A percentile compares a stretch with the other conserved stretches of the same genome.
Evolutionary conservation across 2,113 vertebrate genomes (phyloP).

Genomic region (Caranx melampygus): DNA sequence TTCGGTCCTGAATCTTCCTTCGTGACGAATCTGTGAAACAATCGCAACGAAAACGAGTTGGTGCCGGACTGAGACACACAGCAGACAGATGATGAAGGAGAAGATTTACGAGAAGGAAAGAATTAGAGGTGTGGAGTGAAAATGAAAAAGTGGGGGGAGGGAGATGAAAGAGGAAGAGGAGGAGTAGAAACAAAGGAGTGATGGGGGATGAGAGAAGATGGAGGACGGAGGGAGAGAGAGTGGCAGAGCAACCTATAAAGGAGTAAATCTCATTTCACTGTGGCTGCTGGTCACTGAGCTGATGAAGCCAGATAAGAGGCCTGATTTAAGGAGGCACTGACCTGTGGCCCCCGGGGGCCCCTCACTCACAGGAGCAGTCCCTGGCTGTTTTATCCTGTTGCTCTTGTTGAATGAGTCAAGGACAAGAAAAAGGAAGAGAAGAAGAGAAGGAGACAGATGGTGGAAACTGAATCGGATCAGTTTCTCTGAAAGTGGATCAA

Average conservation of each 20-base stretch:
- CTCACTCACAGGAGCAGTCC: constrained; percentile 30
- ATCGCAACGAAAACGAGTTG: no score
- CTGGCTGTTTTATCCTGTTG: constrained; percentile 9
- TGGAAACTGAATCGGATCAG: no score
- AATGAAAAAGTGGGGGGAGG: not conserved
- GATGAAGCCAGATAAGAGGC: constrained; percentile 50
- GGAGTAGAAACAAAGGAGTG: not conserved
- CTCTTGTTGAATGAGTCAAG: constrained; percentile 8
- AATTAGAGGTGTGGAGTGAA: not conserved
- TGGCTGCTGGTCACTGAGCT: constrained; percentile 42
- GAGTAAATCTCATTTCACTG: constrained; percentile 56
- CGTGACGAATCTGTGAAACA: no score
- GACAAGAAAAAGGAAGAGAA: not conserved
- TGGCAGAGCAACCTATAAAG: constrained; percentile 4
- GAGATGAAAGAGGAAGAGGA: not conserved
- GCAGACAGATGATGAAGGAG: not conserved
- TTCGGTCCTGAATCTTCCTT: no score
- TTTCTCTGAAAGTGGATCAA: no score
- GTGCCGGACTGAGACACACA: not conserved
- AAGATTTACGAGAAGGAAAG: not conserved
- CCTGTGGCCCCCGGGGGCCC: constrained; percentile 28
- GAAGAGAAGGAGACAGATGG: not conserved
- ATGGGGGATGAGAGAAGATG: not conserved
- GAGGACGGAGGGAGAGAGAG: not conserved
- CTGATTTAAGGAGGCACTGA: constrained; percentile 54